Evolutionary conservation across 2,888 invertebrate species (phyloP).

Genomic region (Heliconius sara): DNA sequence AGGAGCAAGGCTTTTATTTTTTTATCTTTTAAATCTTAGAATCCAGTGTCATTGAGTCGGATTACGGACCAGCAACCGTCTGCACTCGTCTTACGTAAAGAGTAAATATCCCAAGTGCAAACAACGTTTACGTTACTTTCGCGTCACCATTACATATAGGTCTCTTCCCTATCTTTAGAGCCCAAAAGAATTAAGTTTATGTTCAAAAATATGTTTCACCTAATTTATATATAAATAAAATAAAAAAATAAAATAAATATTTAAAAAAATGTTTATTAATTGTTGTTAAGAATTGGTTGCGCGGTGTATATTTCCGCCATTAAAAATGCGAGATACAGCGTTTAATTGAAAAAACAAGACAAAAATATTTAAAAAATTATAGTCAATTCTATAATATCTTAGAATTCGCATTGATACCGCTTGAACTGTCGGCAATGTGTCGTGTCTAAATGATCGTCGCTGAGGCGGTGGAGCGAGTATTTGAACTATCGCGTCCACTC

Average conservation of each 20-base stretch:
- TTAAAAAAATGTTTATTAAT: background rate
- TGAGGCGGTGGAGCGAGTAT: conserved; percentile 19
- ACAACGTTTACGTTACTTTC: conserved; percentile 23
- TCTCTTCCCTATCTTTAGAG: background rate
- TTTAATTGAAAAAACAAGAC: background rate
- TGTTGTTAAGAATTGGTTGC: too few species aligned
- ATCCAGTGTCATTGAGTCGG: conserved; percentile 15
- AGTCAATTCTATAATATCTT: background rate
- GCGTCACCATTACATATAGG: background rate
- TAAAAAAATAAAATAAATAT: background rate
- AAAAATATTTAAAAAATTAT: background rate
- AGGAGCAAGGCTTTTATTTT: background rate
- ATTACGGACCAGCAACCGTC: conserved; percentile 33
- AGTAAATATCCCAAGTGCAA: conserved; percentile 31
- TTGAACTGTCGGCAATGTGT: conserved; percentile 6
- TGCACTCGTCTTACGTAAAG: conserved; percentile 33
- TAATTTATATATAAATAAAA: background rate
- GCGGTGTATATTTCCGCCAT: too few species aligned
- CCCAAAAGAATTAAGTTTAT: background rate
- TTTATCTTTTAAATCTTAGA: background rate
- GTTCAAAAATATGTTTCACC: background rate
- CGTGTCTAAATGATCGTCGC: conserved; percentile 17
- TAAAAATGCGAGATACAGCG: too few species aligned
- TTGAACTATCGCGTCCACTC: conserved; percentile 17
- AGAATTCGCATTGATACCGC: background rate